These are phyloP conservation scores for Dynastes hyllus DNA, from an alignment of 2,888 invertebrate genomes.

Conservation along the genomic window DNA sequence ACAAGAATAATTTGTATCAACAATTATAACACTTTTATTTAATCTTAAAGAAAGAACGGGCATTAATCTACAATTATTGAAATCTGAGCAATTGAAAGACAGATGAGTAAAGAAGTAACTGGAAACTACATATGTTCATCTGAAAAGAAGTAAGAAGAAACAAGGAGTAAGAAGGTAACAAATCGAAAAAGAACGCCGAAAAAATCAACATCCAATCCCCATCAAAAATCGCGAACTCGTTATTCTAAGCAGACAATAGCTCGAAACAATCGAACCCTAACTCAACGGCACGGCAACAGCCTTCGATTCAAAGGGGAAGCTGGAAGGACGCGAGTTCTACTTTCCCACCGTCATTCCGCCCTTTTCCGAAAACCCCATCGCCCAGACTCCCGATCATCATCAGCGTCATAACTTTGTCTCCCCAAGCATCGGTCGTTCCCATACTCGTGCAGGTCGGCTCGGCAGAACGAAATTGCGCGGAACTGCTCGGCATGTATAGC, in stretches of 20 bases:
- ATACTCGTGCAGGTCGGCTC: constrained; percentile 20
- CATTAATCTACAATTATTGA: too few relatives aligned
- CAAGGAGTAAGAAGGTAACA: too few relatives aligned
- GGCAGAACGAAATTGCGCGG: constrained; percentile 36
- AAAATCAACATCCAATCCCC: constrained; percentile 37
- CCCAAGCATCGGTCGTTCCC: constrained; percentile 23
- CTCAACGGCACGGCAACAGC: neutral
- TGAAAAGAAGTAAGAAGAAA: too few relatives aligned
- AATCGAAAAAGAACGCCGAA: neutral
- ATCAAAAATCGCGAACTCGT: constrained; percentile 40
- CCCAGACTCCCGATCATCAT: neutral
- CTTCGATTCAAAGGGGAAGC: neutral
- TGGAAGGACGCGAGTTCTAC: neutral
- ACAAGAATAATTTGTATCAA: too few relatives aligned
- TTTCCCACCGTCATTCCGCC: neutral
- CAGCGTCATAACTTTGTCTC: constrained; percentile 45
- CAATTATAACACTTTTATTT: too few relatives aligned
- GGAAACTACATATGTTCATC: too few relatives aligned
- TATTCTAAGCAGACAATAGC: constrained; percentile 40
- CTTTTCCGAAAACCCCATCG: neutral
- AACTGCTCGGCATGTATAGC: neutral
- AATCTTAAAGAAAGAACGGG: too few relatives aligned
- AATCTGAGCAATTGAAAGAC: too few relatives aligned
- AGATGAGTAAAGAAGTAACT: too few relatives aligned
- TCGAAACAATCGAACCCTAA: constrained; percentile 29